Evolutionary conservation across 1,140 invertebrate genomes (phyloP).

Genomic region (Holcopasites calliopsidis): DNA sequence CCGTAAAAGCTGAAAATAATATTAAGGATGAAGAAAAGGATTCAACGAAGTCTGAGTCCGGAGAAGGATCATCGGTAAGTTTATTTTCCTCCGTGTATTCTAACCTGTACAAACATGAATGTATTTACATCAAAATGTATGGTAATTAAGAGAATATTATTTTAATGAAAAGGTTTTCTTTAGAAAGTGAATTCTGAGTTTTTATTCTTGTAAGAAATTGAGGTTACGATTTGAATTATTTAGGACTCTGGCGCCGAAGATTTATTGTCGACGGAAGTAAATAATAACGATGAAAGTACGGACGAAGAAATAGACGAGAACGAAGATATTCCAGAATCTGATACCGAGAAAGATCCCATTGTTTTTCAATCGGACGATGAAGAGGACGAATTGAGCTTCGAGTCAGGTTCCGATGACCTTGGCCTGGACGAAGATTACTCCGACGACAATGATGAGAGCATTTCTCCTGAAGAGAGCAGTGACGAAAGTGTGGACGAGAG

Average conservation of each 20-base stretch:
- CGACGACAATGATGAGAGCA: neutral
- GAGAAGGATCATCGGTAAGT: conserved; percentile 34
- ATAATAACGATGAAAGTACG: conserved; percentile 79
- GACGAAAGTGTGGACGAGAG: conserved; percentile 39
- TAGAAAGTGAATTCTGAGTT: neutral
- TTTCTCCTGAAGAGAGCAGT: neutral
- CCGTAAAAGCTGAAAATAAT: neutral
- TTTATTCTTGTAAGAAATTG: neutral
- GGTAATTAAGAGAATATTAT: neutral
- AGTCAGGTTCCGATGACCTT: conserved; percentile 55
- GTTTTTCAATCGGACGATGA: conserved; percentile 78
- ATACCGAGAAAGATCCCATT: conserved; percentile 77
- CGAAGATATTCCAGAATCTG: conserved; percentile 74
- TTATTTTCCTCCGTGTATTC: neutral
- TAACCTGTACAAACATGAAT: neutral
- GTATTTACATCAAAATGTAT: neutral
- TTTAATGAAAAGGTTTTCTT: neutral
- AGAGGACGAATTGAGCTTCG: conserved; percentile 72
- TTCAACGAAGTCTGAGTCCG: neutral
- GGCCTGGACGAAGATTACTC: conserved; percentile 14
- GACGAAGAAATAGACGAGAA: conserved; percentile 80
- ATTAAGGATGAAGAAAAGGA: conserved; percentile 21
- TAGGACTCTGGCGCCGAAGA: conserved; percentile 72
- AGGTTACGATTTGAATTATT: neutral
- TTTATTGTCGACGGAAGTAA: conserved; percentile 66